Evolutionary conservation across 2,888 invertebrate genomes (phyloP).

Genomic region (Yponomeuta cagnagella): DNA sequence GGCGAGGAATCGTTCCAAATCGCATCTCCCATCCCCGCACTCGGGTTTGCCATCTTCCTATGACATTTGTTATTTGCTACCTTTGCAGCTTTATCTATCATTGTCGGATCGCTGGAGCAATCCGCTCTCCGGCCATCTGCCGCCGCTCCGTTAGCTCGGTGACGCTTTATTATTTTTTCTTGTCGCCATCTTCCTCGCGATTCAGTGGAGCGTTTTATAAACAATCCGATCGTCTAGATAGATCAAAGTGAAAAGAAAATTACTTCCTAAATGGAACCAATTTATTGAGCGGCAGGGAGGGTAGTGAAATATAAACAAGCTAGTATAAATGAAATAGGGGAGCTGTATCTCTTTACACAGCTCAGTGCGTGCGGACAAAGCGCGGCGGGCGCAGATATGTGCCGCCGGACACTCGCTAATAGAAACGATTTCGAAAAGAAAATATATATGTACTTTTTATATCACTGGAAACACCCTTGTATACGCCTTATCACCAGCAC

Average conservation of each 20-base stretch:
- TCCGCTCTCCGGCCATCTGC: constrained; percentile 20
- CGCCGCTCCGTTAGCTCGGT: constrained; percentile 23
- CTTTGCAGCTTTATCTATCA: constrained; percentile 44
- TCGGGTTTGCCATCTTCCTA: constrained; percentile 36
- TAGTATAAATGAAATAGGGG: constrained; percentile 47
- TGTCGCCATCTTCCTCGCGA: not conserved
- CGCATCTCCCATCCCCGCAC: constrained; percentile 35
- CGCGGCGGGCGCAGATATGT: constrained; percentile 25
- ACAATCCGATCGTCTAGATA: constrained; percentile 21
- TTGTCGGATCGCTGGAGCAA: constrained; percentile 33
- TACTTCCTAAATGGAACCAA: constrained; percentile 45
- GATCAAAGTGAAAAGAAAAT: constrained; percentile 46
- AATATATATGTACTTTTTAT: constrained; percentile 13
- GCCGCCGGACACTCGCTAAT: constrained; percentile 22
- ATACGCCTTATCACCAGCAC: not conserved
- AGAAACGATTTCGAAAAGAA: constrained; percentile 7
- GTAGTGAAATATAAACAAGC: constrained; percentile 32
- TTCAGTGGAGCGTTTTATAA: constrained; percentile 10
- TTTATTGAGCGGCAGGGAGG: constrained; percentile 36
- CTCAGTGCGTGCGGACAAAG: constrained; percentile 56
- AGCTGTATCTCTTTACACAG: constrained; percentile 59
- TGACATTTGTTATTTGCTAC: constrained; percentile 54
- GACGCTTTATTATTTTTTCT: constrained; percentile 15
- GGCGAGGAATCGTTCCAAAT: constrained; percentile 26
- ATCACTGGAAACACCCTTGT: not conserved